Percentiles rank a stretch among this genome's conserved stretches.
These are phyloP conservation scores for Agrochola litura DNA, from an alignment of 2,888 invertebrate species.

Conservation along the genomic window DNA sequence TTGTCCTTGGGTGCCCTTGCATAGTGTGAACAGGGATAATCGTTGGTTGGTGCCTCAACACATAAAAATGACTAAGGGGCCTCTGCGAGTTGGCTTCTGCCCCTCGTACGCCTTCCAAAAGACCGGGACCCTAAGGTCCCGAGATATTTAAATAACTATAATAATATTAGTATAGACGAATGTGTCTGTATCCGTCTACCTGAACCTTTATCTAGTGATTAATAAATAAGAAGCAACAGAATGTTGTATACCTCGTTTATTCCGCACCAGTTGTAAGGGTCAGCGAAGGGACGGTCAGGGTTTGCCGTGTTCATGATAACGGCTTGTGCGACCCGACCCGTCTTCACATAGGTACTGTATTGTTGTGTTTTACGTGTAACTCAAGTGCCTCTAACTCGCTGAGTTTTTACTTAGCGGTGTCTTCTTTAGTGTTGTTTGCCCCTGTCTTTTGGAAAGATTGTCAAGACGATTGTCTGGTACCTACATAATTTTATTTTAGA, in stretches of 20 bases:
- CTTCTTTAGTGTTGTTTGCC: not conserved
- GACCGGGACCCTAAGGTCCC: too few species aligned
- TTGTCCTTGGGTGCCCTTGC: too few species aligned
- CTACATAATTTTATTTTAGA: not conserved
- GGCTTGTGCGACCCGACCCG: conserved; percentile 33
- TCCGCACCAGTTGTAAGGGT: conserved; percentile 45
- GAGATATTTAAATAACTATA: too few species aligned
- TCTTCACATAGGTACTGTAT: conserved; percentile 4
- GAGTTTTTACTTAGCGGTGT: not conserved
- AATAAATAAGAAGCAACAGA: conserved; percentile 44
- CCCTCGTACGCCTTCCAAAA: too few species aligned
- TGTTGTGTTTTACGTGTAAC: conserved; percentile 5
- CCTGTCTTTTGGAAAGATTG: conserved; percentile 2
- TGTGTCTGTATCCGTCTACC: not conserved
- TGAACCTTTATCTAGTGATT: conserved; percentile 14
- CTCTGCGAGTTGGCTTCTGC: too few species aligned
- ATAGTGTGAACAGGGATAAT: too few species aligned
- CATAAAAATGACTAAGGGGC: too few species aligned
- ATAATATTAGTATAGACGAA: too few species aligned
- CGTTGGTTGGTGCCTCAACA: too few species aligned
- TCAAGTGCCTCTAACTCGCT: conserved; percentile 4
- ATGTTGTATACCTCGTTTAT: conserved; percentile 29
- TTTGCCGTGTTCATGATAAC: conserved; percentile 46
- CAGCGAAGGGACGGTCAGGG: conserved; percentile 33
- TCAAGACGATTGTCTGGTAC: not conserved